A percentile compares a stretch with the other conserved stretches of the same genome.
These are phyloP conservation scores for Pseudorectes ferrugineus DNA, from an alignment of 2,113 vertebrate genomes.

Conservation along the genomic window DNA sequence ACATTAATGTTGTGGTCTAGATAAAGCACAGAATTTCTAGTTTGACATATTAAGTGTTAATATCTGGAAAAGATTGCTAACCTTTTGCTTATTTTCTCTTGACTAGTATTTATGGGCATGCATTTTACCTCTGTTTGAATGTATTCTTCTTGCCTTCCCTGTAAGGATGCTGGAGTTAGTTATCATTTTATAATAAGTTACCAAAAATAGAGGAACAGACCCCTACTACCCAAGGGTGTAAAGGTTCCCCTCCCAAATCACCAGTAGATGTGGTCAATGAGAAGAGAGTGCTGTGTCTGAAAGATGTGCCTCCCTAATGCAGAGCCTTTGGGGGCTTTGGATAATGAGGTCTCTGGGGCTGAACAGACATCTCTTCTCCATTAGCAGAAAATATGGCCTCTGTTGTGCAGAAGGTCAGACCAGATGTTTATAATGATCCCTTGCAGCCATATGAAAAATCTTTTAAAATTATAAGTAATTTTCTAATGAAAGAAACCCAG, in stretches of 20 bases:
- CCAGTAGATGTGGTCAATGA: not conserved
- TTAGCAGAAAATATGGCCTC: constrained; percentile 33
- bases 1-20: not conserved
- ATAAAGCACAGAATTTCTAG: not conserved
- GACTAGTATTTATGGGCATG: not conserved
- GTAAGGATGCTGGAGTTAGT: not conserved
- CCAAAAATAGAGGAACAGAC: not conserved
- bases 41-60: not conserved
- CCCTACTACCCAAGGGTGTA: not conserved
- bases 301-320: not conserved
- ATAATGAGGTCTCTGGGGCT: constrained; percentile 59
- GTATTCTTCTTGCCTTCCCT: not conserved
- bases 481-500: constrained; percentile 2
- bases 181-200: not conserved
- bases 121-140: not conserved
- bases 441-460: constrained; percentile 32
- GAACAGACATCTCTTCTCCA: constrained; percentile 34
- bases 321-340: constrained; percentile 8
- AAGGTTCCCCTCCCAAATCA: not conserved
- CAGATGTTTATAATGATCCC: constrained; percentile 42
- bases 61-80: not conserved
- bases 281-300: not conserved
- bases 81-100: not conserved
- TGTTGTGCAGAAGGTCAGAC: constrained; percentile 40
- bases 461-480: not conserved